These are phyloP conservation scores for Hyles euphorbiae DNA, from an alignment of 1,140 invertebrate genomes.

Conservation along the genomic window DNA sequence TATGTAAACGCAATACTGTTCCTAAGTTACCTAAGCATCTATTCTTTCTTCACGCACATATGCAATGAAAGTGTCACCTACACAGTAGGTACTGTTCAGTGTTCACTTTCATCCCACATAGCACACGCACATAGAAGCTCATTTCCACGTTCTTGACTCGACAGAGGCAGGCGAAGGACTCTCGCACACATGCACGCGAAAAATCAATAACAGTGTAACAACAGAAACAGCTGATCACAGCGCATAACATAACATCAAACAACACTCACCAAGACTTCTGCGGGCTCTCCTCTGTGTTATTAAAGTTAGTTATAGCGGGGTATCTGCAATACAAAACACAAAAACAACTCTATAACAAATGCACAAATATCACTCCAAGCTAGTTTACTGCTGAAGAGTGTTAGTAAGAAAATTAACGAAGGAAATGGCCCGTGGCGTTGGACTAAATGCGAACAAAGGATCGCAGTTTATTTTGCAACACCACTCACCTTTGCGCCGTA, in stretches of 20 bases:
- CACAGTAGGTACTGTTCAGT: too few relatives aligned
- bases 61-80: too few relatives aligned
- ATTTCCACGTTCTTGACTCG: background rate
- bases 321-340: constrained; percentile 69
- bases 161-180: constrained; percentile 27
- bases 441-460: constrained; percentile 76
- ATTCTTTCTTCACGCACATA: too few relatives aligned
- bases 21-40: too few relatives aligned
- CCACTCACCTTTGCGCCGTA: constrained; percentile 77
- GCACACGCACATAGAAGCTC: background rate
- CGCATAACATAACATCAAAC: constrained; percentile 28
- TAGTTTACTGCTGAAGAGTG: constrained; percentile 25
- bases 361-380: constrained; percentile 19
- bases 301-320: constrained; percentile 69
- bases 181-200: constrained; percentile 26
- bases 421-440: constrained; percentile 44
- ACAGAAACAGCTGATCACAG: constrained; percentile 63
- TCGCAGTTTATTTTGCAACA: constrained; percentile 55
- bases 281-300: constrained; percentile 58
- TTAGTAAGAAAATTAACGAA: constrained; percentile 36
- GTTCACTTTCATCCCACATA: too few relatives aligned
- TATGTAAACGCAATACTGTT: too few relatives aligned
- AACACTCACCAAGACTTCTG: constrained; percentile 62
- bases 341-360: constrained; percentile 34
- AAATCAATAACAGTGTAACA: constrained; percentile 57